Base-by-base conservation (phyloP, 2,113 vertebrate species). In the Toxotes chatareus region DNA sequence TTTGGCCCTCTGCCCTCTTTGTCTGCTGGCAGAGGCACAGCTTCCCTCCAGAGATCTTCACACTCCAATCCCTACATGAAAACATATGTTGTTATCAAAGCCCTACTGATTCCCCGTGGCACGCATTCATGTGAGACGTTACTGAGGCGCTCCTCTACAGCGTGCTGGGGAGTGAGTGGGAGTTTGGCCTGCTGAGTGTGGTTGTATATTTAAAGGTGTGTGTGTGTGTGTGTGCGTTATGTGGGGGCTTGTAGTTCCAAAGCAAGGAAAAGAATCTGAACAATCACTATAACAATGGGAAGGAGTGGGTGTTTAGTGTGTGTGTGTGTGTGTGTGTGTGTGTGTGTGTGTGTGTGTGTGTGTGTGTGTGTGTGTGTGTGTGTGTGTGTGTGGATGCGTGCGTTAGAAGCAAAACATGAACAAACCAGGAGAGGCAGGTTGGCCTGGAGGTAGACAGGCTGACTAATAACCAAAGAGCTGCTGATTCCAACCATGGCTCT, bases 11-110 rank as follows among this genome's bases (percentile, higher is more conserved):
- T 72, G 73, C 81, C 72, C 85, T 44, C 31, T 82, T 67, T 76
- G 82, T 76, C 76, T 71, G 66, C 73, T 62, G 74, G 63, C 80
- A 76, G 79, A 79, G 76, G 53, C 64, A 49, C 74, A 32, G 66
- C 64, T 71, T 76, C 79, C 79, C 85, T 73, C 73, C 42, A 42
- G 78, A 82, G 63, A 88, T 72, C 71, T 65, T 73, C 66, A 69
- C 74, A 82, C 84, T 86, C 67, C 76, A 67, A 51, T 73, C 63
- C 76, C 82, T 44, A 80, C 88, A 91, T 74, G 67, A 89, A 83
- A 93, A 93, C 90, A 91, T 80, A 77, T 84, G 89, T 68, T 80
- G 76, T 72, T 80, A 85, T 88, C 80, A 88, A 83, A 87, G 80
- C 59, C 74, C 55, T 16, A 57, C 84, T 72, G 86, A 85, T 76